Base-by-base conservation (phyloP, 1,140 invertebrate genomes). In the Drosophila malerkotliana region DNA sequence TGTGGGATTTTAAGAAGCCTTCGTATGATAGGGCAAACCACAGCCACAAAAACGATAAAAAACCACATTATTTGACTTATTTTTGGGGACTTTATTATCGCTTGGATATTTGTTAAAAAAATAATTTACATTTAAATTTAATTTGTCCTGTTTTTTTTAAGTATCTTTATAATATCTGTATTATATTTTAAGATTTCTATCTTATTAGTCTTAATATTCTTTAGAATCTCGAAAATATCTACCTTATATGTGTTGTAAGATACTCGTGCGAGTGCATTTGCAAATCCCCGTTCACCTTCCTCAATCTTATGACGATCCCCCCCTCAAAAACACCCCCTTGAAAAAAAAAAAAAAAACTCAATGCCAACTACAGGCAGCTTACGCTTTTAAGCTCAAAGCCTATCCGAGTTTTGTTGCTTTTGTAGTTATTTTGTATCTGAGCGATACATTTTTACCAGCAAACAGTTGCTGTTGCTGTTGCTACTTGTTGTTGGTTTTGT, bases 371-470 rank as follows among this genome's bases (percentile, higher is more conserved):
- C 82, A 14, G 41, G n/a, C 41, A 44, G 41, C 41, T 44, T 44
- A 44, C 41, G 41, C 41, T 44, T 81, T 84, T 77, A 71, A 83
- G 80, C 79, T 75, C 60, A 72, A 79, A 74, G 73, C 60, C 64
- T 74, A 82, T 75, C 68, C 69, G 72, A 73, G 74, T 63, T 68
- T 45, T 45, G 26, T 28, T 28, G 26, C 26, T 28, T 28, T 28
- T 28, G 26, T 28, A 28, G 6, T 12, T 45, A 62, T 67, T 77
- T 77, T 66, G 79, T 82, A 75, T 83, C 80, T 75, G 64, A 72
- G 72, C 57, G 80, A 78, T 79, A 83, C 80, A 87, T 87, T 87
- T 84, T 77, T 51, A 51, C 37, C 49, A 73, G 41, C 69, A 39
- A 24, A 47, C 48, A 60, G 75, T 60, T 73, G 66, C 72, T 47